These are phyloP conservation scores for Drusus annulatus DNA, from an alignment of 1,140 invertebrate genomes.

Conservation along the genomic window DNA sequence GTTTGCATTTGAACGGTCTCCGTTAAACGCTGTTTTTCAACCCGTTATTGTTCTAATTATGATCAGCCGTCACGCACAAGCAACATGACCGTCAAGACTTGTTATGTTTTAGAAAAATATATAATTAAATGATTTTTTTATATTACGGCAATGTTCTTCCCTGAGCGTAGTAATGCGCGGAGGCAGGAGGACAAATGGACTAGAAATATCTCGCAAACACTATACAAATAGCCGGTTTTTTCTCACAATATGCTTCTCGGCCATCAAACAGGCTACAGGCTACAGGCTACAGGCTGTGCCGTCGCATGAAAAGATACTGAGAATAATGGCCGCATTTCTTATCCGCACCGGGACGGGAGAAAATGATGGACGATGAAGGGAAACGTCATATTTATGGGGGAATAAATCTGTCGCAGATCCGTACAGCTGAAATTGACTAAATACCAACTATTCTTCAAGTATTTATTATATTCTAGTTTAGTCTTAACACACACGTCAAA, in stretches of 20 bases:
- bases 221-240: slow-evolving; percentile 27
- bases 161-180: slow-evolving; percentile 1
- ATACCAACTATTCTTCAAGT: too few species aligned
- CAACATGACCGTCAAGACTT: too few species aligned
- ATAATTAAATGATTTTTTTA: too few species aligned
- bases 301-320: slow-evolving; percentile 20
- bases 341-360: slow-evolving; percentile 1
- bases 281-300: neutral
- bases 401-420: neutral
- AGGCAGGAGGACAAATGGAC: slow-evolving; percentile 37
- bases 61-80: too few species aligned
- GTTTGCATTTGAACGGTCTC: too few species aligned
- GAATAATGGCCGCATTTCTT: slow-evolving; percentile 25
- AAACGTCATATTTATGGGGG: slow-evolving; percentile 7
- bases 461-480: too few species aligned
- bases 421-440: neutral
- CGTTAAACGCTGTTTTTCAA: too few species aligned
- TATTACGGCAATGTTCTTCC: too few species aligned
- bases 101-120: too few species aligned
- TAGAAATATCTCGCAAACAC: slow-evolving; percentile 37
- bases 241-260: slow-evolving; percentile 19
- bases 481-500: too few species aligned
- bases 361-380: neutral
- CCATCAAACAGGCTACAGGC: neutral
- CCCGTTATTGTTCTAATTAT: too few species aligned